Percentiles rank a stretch among this genome's conserved stretches.
Conservation (phyloP, 1,140 invertebrate genomes). For the Papilio glaucus region DNA sequence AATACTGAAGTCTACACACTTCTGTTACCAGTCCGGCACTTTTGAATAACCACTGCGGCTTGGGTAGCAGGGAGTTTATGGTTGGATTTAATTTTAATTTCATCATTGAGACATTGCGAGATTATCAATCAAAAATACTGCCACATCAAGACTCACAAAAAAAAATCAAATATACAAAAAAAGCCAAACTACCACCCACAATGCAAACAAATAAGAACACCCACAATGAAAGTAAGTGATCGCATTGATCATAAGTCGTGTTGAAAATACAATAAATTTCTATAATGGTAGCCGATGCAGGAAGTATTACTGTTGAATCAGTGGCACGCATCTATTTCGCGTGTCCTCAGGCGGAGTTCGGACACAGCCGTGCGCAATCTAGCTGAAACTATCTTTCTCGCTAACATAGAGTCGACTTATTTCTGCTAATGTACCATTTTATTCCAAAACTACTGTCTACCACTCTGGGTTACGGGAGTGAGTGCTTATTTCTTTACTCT, state of each 20-base stretch:
- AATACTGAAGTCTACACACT: too few relatives aligned
- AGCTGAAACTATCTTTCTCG: background rate
- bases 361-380: slow-evolving; percentile 6
- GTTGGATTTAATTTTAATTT: too few relatives aligned
- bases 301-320: slow-evolving; percentile 23
- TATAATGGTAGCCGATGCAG: slow-evolving; percentile 4
- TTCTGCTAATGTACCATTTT: too few relatives aligned
- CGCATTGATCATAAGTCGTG: background rate
- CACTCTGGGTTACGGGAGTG: too few relatives aligned
- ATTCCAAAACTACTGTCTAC: too few relatives aligned
- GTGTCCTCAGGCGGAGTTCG: background rate
- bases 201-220: slow-evolving; percentile 11
- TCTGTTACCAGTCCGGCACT: too few relatives aligned
- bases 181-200: background rate
- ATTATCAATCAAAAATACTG: too few relatives aligned
- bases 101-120: too few relatives aligned
- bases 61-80: too few relatives aligned
- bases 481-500: too few relatives aligned
- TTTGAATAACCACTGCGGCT: too few relatives aligned
- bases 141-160: too few relatives aligned
- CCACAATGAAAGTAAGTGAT: background rate
- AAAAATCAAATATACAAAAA: background rate
- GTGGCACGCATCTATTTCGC: slow-evolving; percentile 6
- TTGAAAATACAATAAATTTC: slow-evolving; percentile 5
- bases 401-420: background rate